Evolutionary conservation across 1,140 invertebrate species (phyloP).

Genomic region (Ceratitis capitata): DNA sequence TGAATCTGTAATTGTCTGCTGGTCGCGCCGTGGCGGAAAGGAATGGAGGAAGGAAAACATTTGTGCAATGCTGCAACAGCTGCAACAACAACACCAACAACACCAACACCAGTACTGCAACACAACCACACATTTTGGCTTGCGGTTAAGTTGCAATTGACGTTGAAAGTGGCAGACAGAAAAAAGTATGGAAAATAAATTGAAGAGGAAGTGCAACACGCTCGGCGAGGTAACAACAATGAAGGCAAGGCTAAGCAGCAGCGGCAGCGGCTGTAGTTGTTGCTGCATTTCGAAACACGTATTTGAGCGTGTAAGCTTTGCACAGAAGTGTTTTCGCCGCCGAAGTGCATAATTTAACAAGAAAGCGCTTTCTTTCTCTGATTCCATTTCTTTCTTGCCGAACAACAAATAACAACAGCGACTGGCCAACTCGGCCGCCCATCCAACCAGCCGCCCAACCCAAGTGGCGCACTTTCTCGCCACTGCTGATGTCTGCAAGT

Average conservation of each 20-base stretch:
- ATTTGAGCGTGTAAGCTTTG: slow-evolving; percentile 2
- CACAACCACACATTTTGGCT: not conserved
- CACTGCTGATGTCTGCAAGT: too few relatives aligned
- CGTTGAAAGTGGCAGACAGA: not conserved
- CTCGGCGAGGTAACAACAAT: not conserved
- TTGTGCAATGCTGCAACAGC: not conserved
- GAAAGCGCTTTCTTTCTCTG: slow-evolving; percentile 26
- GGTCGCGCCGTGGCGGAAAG: not conserved
- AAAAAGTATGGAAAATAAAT: not conserved
- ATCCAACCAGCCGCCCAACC: not conserved
- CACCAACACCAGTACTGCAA: not conserved
- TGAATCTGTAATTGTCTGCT: not conserved
- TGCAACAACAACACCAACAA: not conserved
- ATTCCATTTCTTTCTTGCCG: not conserved
- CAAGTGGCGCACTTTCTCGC: slow-evolving; percentile 29
- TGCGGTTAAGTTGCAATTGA: slow-evolving; percentile 36
- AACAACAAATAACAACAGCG: not conserved
- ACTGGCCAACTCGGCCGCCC: not conserved
- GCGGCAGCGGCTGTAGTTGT: not conserved
- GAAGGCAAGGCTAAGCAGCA: not conserved
- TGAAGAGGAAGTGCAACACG: slow-evolving; percentile 30
- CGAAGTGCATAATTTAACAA: slow-evolving; percentile 18
- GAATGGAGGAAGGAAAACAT: slow-evolving; percentile 3
- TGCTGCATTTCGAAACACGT: not conserved
- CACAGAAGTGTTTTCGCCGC: not conserved